A percentile compares a stretch with the other conserved stretches of the same genome.
These are phyloP conservation scores for Augochlorella aurata DNA, from an alignment of 2,888 invertebrate genomes.

Conservation along the genomic window DNA sequence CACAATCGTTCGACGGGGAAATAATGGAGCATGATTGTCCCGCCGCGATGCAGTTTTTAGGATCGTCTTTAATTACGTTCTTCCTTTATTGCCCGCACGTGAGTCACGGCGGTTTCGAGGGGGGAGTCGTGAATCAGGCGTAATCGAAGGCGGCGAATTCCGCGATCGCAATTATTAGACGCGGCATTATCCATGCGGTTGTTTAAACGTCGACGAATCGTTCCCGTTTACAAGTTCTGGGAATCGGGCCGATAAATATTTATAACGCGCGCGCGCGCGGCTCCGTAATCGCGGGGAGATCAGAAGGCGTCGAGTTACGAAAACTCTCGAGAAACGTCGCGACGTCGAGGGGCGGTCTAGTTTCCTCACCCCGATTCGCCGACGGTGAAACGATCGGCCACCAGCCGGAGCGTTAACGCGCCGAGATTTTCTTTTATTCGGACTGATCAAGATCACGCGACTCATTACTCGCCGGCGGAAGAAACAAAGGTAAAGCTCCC, in stretches of 20 bases:
- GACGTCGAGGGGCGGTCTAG: no score
- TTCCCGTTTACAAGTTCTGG: no score
- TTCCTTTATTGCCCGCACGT: not conserved
- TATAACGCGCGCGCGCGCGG: no score
- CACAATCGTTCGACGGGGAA: not conserved
- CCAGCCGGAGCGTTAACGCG: not conserved
- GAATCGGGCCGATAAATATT: no score
- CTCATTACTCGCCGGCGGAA: not conserved
- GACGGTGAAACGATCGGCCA: not conserved
- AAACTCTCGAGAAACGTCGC: no score
- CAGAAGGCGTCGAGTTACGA: no score
- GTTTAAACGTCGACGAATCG: no score
- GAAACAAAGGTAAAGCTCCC: not conserved
- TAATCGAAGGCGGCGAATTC: not conserved
- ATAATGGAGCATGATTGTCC: not conserved
- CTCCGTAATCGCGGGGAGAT: no score
- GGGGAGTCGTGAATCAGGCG: not conserved
- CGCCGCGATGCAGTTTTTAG: not conserved
- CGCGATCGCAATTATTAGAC: not conserved
- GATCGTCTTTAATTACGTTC: not conserved
- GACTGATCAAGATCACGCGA: slow-evolving; percentile 1
- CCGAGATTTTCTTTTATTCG: not conserved
- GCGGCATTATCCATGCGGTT: not conserved
- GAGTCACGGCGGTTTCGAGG: not conserved
- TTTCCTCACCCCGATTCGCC: no score